Evolutionary conservation across 2,797 vertebrate genomes (phyloP).

Genomic region (Sorex maritimensis): DNA sequence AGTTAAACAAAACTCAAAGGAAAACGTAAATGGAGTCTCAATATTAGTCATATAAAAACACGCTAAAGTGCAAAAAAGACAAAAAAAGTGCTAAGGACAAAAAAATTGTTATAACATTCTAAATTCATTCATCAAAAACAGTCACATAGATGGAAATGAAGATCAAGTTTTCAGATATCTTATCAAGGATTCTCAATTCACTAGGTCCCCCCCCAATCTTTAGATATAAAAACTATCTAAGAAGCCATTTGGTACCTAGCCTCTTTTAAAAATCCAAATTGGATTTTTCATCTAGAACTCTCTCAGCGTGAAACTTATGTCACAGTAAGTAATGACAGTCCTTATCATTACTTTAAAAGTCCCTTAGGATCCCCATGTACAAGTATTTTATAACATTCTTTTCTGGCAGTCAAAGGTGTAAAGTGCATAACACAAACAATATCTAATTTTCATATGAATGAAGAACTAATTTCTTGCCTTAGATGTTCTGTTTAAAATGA

Average conservation of each 20-base stretch:
- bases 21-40: not conserved
- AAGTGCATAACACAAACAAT: not conserved
- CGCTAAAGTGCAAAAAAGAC: not conserved
- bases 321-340: not conserved
- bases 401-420: not conserved
- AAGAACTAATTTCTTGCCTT: constrained; percentile 4
- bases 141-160: not conserved
- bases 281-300: not conserved
- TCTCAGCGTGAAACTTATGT: not conserved
- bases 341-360: not conserved
- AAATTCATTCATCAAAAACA: not conserved
- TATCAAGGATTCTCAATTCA: not conserved
- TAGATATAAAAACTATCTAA: not conserved
- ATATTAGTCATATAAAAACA: not conserved
- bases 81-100: not conserved
- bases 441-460: constrained; percentile 11
- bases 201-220: not conserved
- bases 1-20: not conserved
- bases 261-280: constrained; percentile 49
- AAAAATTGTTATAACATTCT: not conserved
- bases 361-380: not conserved
- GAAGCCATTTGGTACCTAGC: not conserved
- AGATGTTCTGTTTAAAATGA: not conserved
- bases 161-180: not conserved
- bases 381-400: not conserved